Base-by-base conservation (phyloP, 1,140 invertebrate genomes). In the Plectus sambesii region DNA sequence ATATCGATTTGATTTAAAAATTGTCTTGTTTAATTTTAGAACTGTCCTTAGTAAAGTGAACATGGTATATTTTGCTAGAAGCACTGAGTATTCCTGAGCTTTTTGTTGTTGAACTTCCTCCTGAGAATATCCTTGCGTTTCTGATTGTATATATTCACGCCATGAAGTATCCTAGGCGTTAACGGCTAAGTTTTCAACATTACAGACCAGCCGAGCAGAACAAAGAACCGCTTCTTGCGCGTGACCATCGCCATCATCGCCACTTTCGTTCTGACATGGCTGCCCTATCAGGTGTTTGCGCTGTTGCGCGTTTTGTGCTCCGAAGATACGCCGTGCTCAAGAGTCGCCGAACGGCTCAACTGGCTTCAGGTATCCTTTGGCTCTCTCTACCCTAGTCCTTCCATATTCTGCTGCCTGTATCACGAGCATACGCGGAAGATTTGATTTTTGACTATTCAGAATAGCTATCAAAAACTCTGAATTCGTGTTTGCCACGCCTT, bases 331-430 rank as follows among this genome's bases (percentile, higher is more conserved):
- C 40, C 35, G 5, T 62, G 61, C 41, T 42, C 56, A 42, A 30
- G 44, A 25, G 36, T 63, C 8, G 44, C 49, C 0, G 47, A 45
- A n/a, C 51, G 58, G 20, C 48, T 62, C n/a, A 63, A 46, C 30
- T 62, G 61, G 61, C 48, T 63, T 9, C 61, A 62, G 26, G 60
- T 24, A 63, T 62, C 20, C 53, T 62, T n/a, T n/a, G n/a, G n/a
- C n/a, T n/a, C n/a, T n/a, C n/a, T n/a, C n/a, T n/a, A n/a, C n/a
- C 23, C 60, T 62, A 19, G 51, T 62, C 15, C 49, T 62, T 30
- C 53, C 61, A 12, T 63, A 61, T 60, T 62, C 33, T 39, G 24
- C 24, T 8, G 27, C 8, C 25, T 15, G 2, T 51, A 27, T 15
- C 9, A 17, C 23, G 1, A n/a, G 23, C 6, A 8, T 5, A 15